phyloP scores from a whole-genome alignment of 2,113 vertebrate genomes.

The Syngnathus floridae region DNA sequence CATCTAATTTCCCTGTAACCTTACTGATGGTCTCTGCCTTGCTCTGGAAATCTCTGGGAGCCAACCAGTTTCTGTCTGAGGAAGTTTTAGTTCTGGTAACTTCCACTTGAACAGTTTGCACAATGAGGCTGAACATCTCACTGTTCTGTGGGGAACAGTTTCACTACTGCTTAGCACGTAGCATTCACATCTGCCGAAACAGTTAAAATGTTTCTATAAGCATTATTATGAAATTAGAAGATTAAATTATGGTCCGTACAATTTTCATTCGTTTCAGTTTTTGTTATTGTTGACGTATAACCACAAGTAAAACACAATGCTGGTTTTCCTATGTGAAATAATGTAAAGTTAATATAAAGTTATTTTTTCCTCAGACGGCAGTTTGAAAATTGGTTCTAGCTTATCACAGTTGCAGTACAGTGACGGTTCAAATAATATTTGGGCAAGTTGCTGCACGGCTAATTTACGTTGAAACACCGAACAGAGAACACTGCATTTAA shows the following conservation, averaged over 20 bases:
- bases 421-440: too few species aligned
- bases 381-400: too few species aligned
- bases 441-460: too few species aligned
- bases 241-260: background rate
- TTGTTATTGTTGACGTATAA: background rate
- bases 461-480: too few species aligned
- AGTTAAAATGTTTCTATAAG: constrained; percentile 18
- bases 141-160: constrained; percentile 21
- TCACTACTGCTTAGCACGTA: constrained; percentile 11
- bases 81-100: constrained; percentile 30
- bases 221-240: background rate
- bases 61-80: background rate
- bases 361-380: too few species aligned
- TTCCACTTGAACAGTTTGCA: constrained; percentile 30
- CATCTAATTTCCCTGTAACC: constrained; percentile 28
- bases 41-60: background rate
- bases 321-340: background rate
- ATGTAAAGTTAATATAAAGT: too few species aligned
- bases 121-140: constrained; percentile 33
- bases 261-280: background rate
- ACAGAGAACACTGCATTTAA: too few species aligned
- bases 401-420: too few species aligned
- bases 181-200: constrained; percentile 11
- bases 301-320: background rate
- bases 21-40: constrained; percentile 3